Conservation (phyloP, 2,888 invertebrate genomes). For the Pterostichus niger region DNA sequence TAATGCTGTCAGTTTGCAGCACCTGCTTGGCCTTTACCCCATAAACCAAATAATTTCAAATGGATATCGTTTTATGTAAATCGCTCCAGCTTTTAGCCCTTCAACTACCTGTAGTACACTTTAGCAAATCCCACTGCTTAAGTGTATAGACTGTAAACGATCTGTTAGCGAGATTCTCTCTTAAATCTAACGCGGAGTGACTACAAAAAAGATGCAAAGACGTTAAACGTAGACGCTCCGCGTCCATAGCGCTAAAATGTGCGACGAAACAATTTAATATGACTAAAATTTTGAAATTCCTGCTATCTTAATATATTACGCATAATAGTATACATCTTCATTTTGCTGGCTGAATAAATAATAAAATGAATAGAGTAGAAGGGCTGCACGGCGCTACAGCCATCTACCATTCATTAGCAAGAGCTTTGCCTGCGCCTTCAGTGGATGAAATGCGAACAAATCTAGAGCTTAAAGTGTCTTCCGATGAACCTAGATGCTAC, state of each 20-base stretch:
- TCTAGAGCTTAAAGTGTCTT: background rate
- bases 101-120: conserved; percentile 42
- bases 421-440: conserved; percentile 1
- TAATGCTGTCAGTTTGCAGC: conserved; percentile 46
- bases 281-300: conserved; percentile 46
- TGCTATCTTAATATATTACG: conserved; percentile 51
- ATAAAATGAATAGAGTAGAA: conserved; percentile 14
- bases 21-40: conserved; percentile 39
- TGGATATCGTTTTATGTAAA: conserved; percentile 50
- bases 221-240: background rate
- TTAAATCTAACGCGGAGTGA: conserved; percentile 20
- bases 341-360: conserved; percentile 43
- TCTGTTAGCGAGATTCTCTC: conserved; percentile 31
- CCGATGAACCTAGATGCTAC: conserved; percentile 20
- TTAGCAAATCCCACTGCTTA: conserved; percentile 42
- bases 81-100: conserved; percentile 32
- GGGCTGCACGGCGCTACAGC: background rate
- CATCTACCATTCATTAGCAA: conserved; percentile 25
- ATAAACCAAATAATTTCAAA: conserved; percentile 54
- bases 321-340: conserved; percentile 42
- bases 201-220: conserved; percentile 15
- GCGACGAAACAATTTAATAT: conserved; percentile 49
- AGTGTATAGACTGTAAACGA: conserved; percentile 40
- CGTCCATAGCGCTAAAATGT: background rate
- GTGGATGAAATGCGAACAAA: conserved; percentile 23